Evolutionary conservation across 2,888 invertebrate species (phyloP), one percentile per base, ranked within the genome.

Genomic region (Encarsia formosa): DNA sequence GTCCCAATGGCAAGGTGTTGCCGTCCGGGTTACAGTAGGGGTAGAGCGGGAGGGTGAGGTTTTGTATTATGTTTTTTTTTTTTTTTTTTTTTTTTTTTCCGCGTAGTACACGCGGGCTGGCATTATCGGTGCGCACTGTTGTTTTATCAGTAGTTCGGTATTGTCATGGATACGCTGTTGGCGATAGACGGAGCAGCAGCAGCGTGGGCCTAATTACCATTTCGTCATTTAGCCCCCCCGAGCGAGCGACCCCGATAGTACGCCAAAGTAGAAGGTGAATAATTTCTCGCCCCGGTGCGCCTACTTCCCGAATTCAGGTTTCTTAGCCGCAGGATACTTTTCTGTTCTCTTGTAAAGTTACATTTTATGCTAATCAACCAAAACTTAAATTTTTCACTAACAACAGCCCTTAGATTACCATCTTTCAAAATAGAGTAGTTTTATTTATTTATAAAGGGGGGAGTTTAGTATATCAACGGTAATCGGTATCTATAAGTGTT

Each of bases 121-220:
- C n/a, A 67, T 65, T 66, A 66, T 59, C 63, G 32, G 18, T 62
- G 65, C 65, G 63, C 62, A 64, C 67, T 71, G 71, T 73, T 73
- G 72, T 73, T 73, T 73, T 73, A 73, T 73, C 73, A 72, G 72
- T 72, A 72, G 64, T 68, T 66, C 65, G 68, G 64, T 66, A 73
- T 73, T 67, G 69, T 67, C 73, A 73, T 73, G 73, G 62, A 70
- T 73, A 73, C 73, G 65, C 3, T 20, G n/a, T 19, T 11, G 19
- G 31, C 24, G 38, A 26, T 11, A 13, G 19, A n/a, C 45, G 24
- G 15, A 11, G 5, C 20, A 11, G 22, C 29, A 11, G 5, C 20
- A 11, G 22, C 29, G 50, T 9, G 62, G 62, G 62, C 59, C 63
- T 67, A 69, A 69, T 69, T 69, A 67, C 66, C 66, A 69, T 69